Conservation (phyloP, 2,113 vertebrate species). For the Oreocharis arfaki region DNA sequence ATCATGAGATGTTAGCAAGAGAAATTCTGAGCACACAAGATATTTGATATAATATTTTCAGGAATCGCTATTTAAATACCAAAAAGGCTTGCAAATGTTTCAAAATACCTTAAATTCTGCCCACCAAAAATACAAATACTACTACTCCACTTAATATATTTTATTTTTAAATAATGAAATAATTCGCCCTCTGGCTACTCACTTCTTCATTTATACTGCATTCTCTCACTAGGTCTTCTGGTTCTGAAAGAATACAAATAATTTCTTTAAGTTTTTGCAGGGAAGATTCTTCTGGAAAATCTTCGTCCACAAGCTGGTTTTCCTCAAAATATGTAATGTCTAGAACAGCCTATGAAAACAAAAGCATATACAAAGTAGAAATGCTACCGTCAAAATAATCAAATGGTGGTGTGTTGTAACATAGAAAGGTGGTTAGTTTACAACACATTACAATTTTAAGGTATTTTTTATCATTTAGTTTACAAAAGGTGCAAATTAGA, state of each 20-base stretch:
- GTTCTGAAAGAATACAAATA: constrained; percentile 86
- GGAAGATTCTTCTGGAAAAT: constrained; percentile 89
- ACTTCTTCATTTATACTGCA: constrained; percentile 60
- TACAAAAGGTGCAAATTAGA: neutral
- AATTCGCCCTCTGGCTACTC: neutral
- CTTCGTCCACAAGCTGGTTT: constrained; percentile 92
- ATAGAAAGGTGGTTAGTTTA: neutral
- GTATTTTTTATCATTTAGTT: neutral
- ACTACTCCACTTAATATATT: neutral
- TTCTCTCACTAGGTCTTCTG: constrained; percentile 81
- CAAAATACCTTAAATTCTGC: neutral
- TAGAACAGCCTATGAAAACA: constrained; percentile 80
- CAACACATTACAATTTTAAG: neutral
- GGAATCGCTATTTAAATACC: neutral
- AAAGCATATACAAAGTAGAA: neutral
- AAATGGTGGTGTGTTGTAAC: neutral
- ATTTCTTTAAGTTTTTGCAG: constrained; percentile 89
- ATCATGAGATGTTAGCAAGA: neutral
- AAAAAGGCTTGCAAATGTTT: neutral
- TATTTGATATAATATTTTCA: neutral
- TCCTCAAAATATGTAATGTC: constrained; percentile 97
- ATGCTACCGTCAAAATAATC: neutral
- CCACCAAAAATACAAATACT: neutral
- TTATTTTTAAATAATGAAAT: neutral
- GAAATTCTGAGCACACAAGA: neutral